Base-by-base conservation (phyloP, 2,888 invertebrate genomes). In the Folsomia manolachei region DNA sequence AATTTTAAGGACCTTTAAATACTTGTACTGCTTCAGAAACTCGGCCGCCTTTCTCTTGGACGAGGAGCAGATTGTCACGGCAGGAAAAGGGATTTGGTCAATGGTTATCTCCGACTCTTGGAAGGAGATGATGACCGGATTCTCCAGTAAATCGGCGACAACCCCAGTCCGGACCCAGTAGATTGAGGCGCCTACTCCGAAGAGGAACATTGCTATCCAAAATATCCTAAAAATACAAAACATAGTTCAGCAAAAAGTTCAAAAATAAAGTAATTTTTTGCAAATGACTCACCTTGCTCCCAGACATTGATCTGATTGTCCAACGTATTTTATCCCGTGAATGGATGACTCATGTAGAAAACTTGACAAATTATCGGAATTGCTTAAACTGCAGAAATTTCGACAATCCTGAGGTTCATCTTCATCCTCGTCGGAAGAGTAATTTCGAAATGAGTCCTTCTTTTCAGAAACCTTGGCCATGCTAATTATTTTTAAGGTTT, bases 301-400 rank as follows among this genome's bases (percentile, higher is more conserved):
- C 67, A 23, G 39, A 39, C 39, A n/a, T n/a, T n/a, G n/a, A n/a
- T n/a, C n/a, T n/a, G n/a, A n/a, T 25, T 78, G 75, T 0, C 71
- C 76, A 23, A 76, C 71, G 63, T 74, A 78, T 14, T 75, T 75
- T 11, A 78, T 39, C 0, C 75, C 75, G 65, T 78, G 78, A 0
- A 78, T 23, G 7, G 19, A 23, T 7, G 52, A 52, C 2, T 66
- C 66, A 2, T 4, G 66, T 4, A 66, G 52, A n/a, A n/a, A n/a
- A n/a, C n/a, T n/a, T n/a, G n/a, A n/a, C n/a, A n/a, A n/a, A n/a
- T n/a, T n/a, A n/a, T n/a, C n/a, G n/a, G n/a, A n/a, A n/a, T n/a
- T n/a, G n/a, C n/a, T n/a, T n/a, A n/a, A n/a, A n/a, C n/a, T n/a
- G n/a, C n/a, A n/a, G n/a, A n/a, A n/a, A n/a, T n/a, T n/a, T n/a